Evolutionary conservation across 2,113 vertebrate species (phyloP).

Genomic region (Amphiprion percula): DNA sequence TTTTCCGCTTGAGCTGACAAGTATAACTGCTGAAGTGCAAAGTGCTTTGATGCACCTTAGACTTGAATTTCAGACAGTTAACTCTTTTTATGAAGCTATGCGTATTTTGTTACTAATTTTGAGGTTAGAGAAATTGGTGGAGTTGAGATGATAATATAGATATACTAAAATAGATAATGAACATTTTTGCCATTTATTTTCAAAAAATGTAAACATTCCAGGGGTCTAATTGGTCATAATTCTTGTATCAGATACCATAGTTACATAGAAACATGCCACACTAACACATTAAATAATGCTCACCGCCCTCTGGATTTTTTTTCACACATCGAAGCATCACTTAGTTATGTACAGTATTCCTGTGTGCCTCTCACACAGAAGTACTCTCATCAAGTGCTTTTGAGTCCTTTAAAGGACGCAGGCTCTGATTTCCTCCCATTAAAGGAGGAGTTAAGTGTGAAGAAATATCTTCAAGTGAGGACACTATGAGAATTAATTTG

Average conservation of each 20-base stretch:
- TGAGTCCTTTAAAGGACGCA: constrained; percentile 9
- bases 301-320: not conserved
- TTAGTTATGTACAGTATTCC: not conserved
- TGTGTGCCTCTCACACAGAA: constrained; percentile 32
- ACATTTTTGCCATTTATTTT: no score
- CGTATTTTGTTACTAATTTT: no score
- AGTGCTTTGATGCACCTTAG: no score
- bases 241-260: not conserved
- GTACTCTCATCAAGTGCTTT: constrained; percentile 19
- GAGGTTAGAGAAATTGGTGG: no score
- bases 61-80: no score
- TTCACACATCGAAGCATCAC: not conserved
- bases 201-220: no score
- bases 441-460: constrained; percentile 24
- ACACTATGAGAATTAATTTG: constrained; percentile 18
- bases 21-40: no score
- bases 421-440: constrained; percentile 21
- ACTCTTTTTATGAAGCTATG: no score
- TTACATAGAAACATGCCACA: not conserved
- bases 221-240: no score
- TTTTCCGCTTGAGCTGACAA: no score
- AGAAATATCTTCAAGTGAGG: constrained; percentile 18
- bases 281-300: not conserved
- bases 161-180: no score
- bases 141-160: no score